phyloP scores from a whole-genome alignment of 1,140 invertebrate species.

The Lucilia cuprina region DNA sequence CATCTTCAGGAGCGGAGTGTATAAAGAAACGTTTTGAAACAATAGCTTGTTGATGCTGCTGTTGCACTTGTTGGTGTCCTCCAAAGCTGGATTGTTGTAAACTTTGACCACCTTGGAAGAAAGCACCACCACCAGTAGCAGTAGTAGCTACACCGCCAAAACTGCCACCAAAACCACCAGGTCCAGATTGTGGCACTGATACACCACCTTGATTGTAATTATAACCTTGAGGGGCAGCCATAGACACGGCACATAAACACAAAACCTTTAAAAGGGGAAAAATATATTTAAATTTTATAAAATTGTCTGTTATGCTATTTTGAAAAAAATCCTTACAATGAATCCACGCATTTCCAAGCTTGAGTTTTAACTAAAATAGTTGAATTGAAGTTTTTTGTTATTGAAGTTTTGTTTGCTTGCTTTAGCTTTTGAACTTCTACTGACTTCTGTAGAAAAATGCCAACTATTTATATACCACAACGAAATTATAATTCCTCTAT shows the following conservation, averaged over 20 bases:
- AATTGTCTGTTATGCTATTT: background rate
- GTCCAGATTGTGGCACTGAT: background rate
- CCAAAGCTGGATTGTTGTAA: slow-evolving; percentile 41
- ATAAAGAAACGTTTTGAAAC: slow-evolving; percentile 62
- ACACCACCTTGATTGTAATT: slow-evolving; percentile 41
- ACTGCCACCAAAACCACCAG: background rate
- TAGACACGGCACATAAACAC: slow-evolving; percentile 53
- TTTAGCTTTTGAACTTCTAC: slow-evolving; percentile 37
- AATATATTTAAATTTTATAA: background rate
- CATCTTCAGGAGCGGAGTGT: slow-evolving; percentile 59
- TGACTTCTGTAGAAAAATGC: slow-evolving; percentile 21
- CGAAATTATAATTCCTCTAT: background rate
- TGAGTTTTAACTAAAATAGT: slow-evolving; percentile 42
- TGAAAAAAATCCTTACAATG: slow-evolving; percentile 50
- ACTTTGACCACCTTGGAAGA: slow-evolving; percentile 44
- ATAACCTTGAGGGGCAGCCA: slow-evolving; percentile 59
- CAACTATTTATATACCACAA: slow-evolving; percentile 50
- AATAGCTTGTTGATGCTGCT: slow-evolving; percentile 64
- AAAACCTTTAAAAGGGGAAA: slow-evolving; percentile 44
- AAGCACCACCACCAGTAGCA: background rate
- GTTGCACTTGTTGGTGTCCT: slow-evolving; percentile 40
- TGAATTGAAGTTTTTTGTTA: slow-evolving; percentile 41
- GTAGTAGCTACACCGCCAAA: background rate
- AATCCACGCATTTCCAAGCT: slow-evolving; percentile 61
- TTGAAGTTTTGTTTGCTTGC: slow-evolving; percentile 47